Conservation (phyloP, 2,888 invertebrate species). For the Tipula confusa region DNA sequence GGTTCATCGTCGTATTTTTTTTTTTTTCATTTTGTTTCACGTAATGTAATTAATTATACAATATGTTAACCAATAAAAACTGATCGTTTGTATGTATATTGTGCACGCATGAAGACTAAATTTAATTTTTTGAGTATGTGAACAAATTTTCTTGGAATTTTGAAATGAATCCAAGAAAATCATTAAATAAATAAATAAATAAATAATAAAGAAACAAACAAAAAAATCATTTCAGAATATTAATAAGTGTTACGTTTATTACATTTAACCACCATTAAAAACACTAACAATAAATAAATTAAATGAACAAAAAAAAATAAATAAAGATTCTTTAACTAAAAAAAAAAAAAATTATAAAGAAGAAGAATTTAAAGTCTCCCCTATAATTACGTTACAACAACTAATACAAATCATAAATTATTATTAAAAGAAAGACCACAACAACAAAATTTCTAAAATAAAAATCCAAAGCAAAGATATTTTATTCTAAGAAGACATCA, state of each 20-base stretch:
- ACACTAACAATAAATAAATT: constrained; percentile 25
- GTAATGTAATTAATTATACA: neutral
- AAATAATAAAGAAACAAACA: neutral
- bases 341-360: neutral
- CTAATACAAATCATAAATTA: constrained; percentile 27
- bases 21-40: too few species aligned
- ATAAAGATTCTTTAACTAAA: neutral
- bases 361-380: constrained; percentile 21
- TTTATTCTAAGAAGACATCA: constrained; percentile 28
- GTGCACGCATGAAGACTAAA: neutral
- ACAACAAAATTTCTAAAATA: neutral
- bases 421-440: constrained; percentile 4
- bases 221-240: neutral
- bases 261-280: constrained; percentile 5
- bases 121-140: neutral
- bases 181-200: neutral
- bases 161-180: neutral
- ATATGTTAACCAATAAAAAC: neutral
- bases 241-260: constrained; percentile 12
- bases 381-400: constrained; percentile 28
- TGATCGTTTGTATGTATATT: neutral
- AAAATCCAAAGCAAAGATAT: neutral
- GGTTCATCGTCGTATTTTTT: neutral
- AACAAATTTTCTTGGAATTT: neutral
- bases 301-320: neutral